These are phyloP conservation scores for Pocillopora grandis DNA, from an alignment of 92 coral and sea anemone species.

Conservation along the genomic window DNA sequence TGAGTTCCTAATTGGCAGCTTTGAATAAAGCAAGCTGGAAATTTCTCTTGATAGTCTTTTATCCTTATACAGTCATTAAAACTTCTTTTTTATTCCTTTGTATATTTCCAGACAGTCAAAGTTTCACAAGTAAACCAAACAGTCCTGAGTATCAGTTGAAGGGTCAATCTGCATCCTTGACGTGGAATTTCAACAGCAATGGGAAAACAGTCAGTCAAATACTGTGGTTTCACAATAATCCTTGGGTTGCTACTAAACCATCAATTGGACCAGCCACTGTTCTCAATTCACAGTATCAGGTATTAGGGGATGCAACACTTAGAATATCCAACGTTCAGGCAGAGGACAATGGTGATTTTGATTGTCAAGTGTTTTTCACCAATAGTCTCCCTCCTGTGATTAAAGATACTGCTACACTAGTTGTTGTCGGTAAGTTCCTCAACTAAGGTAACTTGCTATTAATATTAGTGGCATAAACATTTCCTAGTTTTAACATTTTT, in stretches of 20 bases:
- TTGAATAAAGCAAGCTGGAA: neutral
- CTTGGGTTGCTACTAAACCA: neutral
- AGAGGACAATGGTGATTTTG: slow-evolving; percentile 4
- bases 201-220: neutral
- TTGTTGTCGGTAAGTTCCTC: slow-evolving; percentile 10
- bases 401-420: neutral
- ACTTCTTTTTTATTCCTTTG: neutral
- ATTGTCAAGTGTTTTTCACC: neutral
- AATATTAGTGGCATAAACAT: too few relatives aligned
- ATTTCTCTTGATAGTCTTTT: too few relatives aligned
- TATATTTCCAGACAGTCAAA: neutral
- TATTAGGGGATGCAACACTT: neutral
- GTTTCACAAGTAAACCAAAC: neutral
- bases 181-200: neutral
- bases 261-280: neutral
- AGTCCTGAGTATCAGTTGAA: neutral
- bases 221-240: neutral
- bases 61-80: neutral
- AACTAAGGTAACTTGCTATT: too few relatives aligned
- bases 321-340: neutral
- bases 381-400: neutral
- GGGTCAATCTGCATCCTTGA: neutral
- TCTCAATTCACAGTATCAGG: neutral
- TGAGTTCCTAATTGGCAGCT: too few relatives aligned
- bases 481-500: too few relatives aligned